These are phyloP conservation scores for Chaetodon trifasciatus DNA, from an alignment of 2,797 vertebrate genomes.

Conservation along the genomic window DNA sequence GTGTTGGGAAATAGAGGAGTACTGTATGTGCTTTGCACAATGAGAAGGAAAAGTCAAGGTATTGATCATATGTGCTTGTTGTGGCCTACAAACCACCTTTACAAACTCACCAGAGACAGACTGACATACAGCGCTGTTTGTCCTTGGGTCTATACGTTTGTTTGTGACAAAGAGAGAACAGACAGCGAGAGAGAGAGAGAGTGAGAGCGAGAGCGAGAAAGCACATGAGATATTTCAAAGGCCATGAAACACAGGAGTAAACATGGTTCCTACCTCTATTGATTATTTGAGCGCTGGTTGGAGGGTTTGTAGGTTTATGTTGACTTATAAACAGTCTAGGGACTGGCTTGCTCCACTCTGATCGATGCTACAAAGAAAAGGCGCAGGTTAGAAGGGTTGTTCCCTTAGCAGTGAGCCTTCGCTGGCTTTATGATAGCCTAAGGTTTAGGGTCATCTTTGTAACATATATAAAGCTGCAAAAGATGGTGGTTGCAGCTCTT, in stretches of 20 bases:
- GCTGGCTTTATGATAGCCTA: constrained; percentile 38
- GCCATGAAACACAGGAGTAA: constrained; percentile 67
- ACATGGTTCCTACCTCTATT: constrained; percentile 73
- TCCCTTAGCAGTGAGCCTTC: constrained; percentile 37
- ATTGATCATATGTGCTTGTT: constrained; percentile 62
- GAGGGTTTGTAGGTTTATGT: constrained; percentile 72
- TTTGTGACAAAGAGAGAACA: constrained; percentile 25
- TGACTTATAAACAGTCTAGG: constrained; percentile 76
- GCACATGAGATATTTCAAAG: constrained; percentile 60
- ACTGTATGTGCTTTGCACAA: constrained; percentile 16
- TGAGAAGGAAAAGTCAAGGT: constrained; percentile 32
- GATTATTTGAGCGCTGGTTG: constrained; percentile 68
- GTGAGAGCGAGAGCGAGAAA: not conserved
- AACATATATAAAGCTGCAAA: constrained; percentile 10
- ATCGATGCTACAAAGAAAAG: constrained; percentile 66
- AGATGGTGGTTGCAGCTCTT: constrained; percentile 35
- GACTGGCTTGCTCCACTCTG: constrained; percentile 57
- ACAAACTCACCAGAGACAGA: constrained; percentile 54
- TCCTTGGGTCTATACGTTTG: constrained; percentile 49
- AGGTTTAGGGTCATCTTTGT: constrained; percentile 52
- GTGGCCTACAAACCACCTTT: constrained; percentile 52
- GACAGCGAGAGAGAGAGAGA: not conserved
- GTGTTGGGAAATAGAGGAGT: constrained; percentile 11
- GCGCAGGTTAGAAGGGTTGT: constrained; percentile 30
- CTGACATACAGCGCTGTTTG: constrained; percentile 59